Base-by-base conservation (phyloP, 2,888 invertebrate genomes). In the Caprella mutica region DNA sequence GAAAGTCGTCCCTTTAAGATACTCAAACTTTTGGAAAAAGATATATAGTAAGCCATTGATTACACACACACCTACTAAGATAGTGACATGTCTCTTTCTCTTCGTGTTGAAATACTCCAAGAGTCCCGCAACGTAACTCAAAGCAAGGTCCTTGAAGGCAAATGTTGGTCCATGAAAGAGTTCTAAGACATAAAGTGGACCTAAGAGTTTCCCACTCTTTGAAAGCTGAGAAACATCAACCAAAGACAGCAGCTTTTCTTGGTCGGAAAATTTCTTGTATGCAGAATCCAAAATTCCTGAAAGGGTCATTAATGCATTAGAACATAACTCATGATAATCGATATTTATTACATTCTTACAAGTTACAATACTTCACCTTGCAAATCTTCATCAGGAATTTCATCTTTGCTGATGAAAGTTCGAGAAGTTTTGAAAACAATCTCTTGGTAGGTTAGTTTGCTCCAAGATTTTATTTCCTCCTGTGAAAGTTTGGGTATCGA, bases 111-210 rank as follows among this genome's bases (percentile, higher is more conserved):
- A 75, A 61, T 73, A 71, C 42, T 72, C 66, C 55, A 73, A 65
- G 17, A 75, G 67, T 59, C 71, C 70, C 8, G 72, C 75, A 3
- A 75, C 69, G 58, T 72, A 69, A 8, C 69, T 69, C 61, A 77
- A 60, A 5, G 74, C 72, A 29, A 75, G 67, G 60, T 77, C 77
- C 66, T 77, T 77, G 68, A 77, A 77, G 5, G 75, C 73, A 66
- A 72, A 68, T 0, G 76, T 76, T 39, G 67, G 69, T 5, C 76
- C 76, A 66, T 76, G 74, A 65, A 71, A 77, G 42, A 76, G 66
- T 65, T 77, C 76, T 33, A 73, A 43, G 8, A 77, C 68, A n/a
- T n/a, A n/a, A n/a, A n/a, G n/a, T n/a, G n/a, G n/a, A n/a, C n/a
- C n/a, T n/a, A n/a, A n/a, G n/a, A n/a, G n/a, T n/a, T n/a, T n/a